Conservation (phyloP, 64 coral and sea anemone species). For the Dendrophyllia cribrosa region DNA sequence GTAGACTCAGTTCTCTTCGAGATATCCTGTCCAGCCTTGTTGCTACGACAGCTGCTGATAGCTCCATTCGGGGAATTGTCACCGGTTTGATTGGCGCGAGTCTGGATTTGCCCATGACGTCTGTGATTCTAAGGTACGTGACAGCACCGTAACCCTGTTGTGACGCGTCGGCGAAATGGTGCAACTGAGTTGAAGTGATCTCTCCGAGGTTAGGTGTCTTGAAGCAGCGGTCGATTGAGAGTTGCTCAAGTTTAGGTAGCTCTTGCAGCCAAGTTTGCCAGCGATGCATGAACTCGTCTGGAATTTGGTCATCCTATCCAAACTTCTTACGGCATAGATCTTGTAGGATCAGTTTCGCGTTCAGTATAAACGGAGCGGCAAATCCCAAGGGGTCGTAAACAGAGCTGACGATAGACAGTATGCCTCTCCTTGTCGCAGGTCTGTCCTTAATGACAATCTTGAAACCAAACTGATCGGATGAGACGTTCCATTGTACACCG, state of each 20-base stretch:
- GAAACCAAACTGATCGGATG: constrained; percentile 38
- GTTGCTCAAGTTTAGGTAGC: constrained; percentile 9
- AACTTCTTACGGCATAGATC: constrained; percentile 34
- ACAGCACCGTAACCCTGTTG: constrained; percentile 32
- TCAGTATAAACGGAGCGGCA: constrained; percentile 17
- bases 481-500: constrained; percentile 39
- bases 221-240: constrained; percentile 41
- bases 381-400: constrained; percentile 47
- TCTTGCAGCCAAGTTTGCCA: constrained; percentile 5
- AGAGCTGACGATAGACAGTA: constrained; percentile 16
- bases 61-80: constrained; percentile 17
- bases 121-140: constrained; percentile 33
- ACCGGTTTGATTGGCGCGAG: constrained; percentile 21
- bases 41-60: constrained; percentile 42
- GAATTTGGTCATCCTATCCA: neutral
- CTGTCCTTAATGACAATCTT: constrained; percentile 43
- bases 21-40: constrained; percentile 22
- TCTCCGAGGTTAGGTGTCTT: neutral
- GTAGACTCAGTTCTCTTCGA: neutral
- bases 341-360: constrained; percentile 30
- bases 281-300: neutral
- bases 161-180: constrained; percentile 34
- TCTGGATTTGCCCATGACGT: constrained; percentile 39
- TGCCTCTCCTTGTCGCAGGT: constrained; percentile 29
- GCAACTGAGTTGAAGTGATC: neutral